Percentiles rank a stretch among this genome's conserved stretches.
These are phyloP conservation scores for Meles meles DNA, from an alignment of 2,113 vertebrate genomes.

Conservation along the genomic window DNA sequence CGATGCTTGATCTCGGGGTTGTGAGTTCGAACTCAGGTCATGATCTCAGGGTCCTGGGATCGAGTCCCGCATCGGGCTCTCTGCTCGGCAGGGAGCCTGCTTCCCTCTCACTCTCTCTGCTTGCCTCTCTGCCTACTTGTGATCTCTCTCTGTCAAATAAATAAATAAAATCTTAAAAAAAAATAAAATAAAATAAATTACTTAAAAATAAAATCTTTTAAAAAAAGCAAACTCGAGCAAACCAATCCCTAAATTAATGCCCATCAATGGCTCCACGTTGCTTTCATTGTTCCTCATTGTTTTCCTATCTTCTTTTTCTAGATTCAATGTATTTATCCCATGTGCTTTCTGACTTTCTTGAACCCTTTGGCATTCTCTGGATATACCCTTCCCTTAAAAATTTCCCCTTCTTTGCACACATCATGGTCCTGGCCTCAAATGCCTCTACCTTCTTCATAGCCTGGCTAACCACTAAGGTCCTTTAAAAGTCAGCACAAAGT, in stretches of 20 bases:
- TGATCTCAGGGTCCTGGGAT: too few species aligned
- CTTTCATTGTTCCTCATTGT: background rate
- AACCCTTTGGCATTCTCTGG: background rate
- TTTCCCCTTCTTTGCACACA: background rate
- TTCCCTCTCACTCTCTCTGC: too few species aligned
- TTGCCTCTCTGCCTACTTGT: too few species aligned
- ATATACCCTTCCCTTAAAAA: background rate
- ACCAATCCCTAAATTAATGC: background rate
- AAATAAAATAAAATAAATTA: too few species aligned
- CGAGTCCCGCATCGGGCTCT: too few species aligned
- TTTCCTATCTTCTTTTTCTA: background rate
- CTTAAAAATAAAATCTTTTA: background rate
- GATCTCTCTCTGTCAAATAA: too few species aligned
- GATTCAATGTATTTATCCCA: background rate
- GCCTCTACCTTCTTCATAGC: background rate
- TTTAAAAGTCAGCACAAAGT: background rate
- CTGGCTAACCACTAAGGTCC: background rate
- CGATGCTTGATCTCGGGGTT: background rate
- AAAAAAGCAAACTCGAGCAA: background rate
- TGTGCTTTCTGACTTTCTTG: background rate
- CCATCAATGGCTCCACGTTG: background rate
- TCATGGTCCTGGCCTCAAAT: background rate
- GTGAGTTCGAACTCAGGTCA: background rate
- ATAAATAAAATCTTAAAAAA: too few species aligned
- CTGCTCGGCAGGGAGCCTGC: too few species aligned